phyloP scores from a whole-genome alignment of 2,888 invertebrate genomes.

The Hydropsyche betteni region DNA sequence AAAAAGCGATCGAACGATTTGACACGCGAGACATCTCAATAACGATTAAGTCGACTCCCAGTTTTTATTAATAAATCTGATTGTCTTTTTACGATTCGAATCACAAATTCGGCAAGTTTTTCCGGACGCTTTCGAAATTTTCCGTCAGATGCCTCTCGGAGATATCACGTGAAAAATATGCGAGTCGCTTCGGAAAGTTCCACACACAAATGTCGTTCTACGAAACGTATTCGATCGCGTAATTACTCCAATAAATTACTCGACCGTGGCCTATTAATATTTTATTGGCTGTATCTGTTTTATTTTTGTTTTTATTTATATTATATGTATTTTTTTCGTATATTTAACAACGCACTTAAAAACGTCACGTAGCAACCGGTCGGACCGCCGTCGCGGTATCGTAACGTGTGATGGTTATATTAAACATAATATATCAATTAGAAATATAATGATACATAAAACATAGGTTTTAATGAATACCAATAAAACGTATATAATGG shows the following conservation, averaged over 20 bases:
- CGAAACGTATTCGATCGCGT: not conserved
- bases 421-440: constrained; percentile 32
- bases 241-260: constrained; percentile 28
- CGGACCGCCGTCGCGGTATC: not conserved
- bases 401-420: not conserved
- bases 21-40: constrained; percentile 11
- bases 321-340: constrained; percentile 14
- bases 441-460: constrained; percentile 33
- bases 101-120: too few relatives aligned
- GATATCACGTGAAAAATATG: too few relatives aligned
- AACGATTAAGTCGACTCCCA: constrained; percentile 6
- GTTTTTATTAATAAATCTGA: too few relatives aligned
- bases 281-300: constrained; percentile 17
- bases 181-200: not conserved
- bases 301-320: not conserved
- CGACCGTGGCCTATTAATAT: constrained; percentile 27
- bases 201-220: constrained; percentile 14
- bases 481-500: constrained; percentile 19
- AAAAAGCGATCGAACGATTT: constrained; percentile 23
- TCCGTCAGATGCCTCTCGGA: too few relatives aligned
- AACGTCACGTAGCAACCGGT: constrained; percentile 20
- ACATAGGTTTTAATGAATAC: constrained; percentile 31
- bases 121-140: too few relatives aligned
- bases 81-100: too few relatives aligned
- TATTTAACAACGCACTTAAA: constrained; percentile 26